Evolutionary conservation across 2,888 invertebrate genomes (phyloP), one percentile per base, ranked within the genome.

Genomic region (Sialis fuliginosa): DNA sequence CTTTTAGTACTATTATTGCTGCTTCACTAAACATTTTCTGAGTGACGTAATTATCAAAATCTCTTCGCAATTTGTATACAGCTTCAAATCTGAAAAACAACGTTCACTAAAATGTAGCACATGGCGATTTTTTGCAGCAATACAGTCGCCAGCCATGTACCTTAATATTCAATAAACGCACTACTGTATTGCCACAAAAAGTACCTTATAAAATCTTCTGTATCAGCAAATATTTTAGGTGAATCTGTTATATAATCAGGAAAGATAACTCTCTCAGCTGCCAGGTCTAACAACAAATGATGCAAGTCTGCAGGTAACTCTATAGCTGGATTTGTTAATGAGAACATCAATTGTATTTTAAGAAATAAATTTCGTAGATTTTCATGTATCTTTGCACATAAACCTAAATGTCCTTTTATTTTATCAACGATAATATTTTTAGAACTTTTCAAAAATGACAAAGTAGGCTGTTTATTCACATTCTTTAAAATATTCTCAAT

Each of bases 271-370:
- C 52, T 50, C n/a, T 48, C 44, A 46, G 53, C 44, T 9, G 51
- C 45, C 22, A 56, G 50, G 44, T 49, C 48, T 6, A 49, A 50
- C 43, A 62, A 48, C 44, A 49, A 51, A 39, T 42, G 44, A 48
- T 56, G 52, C 22, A 55, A 58, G 30, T 57, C 56, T 30, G 53
- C 51, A 6, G 56, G 52, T 39, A 55, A 53, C 5, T 49, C 39
- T 42, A 58, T 53, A 22, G 52, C 52, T 2, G 51, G 46, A 48
- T 59, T 59, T 22, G 57, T 54, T 44, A 58, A 60, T 31, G 58
- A 57, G 44, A 56, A 60, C 39, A 61, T 49, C 10, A 59, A 40
- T 52, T 56, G 61, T 7, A 54, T 44, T 46, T 56, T 55, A 46
- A 54, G 49, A 32, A 63, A 54, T 6, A 55, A 49, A 6, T 56